Evolutionary conservation across 2,888 invertebrate species (phyloP), one percentile per base, ranked within the genome.

Genomic region (Ochropacha duplaris): DNA sequence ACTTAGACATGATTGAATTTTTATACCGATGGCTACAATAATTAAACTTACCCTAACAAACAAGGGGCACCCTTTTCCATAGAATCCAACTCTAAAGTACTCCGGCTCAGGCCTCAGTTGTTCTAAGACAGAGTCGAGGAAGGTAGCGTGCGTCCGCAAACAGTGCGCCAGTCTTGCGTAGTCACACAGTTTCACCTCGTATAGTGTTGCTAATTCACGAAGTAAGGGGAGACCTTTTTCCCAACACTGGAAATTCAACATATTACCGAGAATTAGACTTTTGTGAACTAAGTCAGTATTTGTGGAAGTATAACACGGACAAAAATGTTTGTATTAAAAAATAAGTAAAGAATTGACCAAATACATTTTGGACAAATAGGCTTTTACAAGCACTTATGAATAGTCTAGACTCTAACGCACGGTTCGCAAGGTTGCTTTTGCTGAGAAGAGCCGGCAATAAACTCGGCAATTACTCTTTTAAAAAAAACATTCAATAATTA

Each of bases 1-100:
- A n/a, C n/a, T n/a, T n/a, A n/a, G n/a, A n/a, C n/a, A n/a, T n/a
- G n/a, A n/a, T 34, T 1, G 2, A 14, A 34, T 4, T 1, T 14
- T 14, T 14, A 4, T 14, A 4, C 11, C 1, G 5, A n/a, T 36
- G n/a, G 4, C 5, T 39, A 1, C 4, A 39, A 14, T 6, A 31
- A 12, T 1, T 39, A 4, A 6, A 87, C 95, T 94, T 90, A 98
- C 98, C 89, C 98, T 94, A 50, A 99, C 97, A 89, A 99, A 99
- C n/a, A 97, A 91, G 4, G 99, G 99, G 82, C 98, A 97, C 44
- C 97, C 97, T 74, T 97, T 95, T 19, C 99, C 99, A 78, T 98
- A 99, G 87, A 98, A 99, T 9, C 98, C 98, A 55, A 99, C 99
- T 54, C 98, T 93, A 84, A 98, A 99, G 84, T 99, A 99, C 85